Percentiles rank a stretch among this genome's conserved stretches.
These are phyloP conservation scores for Nebria ingens DNA, from an alignment of 1,140 invertebrate species.

Conservation along the genomic window DNA sequence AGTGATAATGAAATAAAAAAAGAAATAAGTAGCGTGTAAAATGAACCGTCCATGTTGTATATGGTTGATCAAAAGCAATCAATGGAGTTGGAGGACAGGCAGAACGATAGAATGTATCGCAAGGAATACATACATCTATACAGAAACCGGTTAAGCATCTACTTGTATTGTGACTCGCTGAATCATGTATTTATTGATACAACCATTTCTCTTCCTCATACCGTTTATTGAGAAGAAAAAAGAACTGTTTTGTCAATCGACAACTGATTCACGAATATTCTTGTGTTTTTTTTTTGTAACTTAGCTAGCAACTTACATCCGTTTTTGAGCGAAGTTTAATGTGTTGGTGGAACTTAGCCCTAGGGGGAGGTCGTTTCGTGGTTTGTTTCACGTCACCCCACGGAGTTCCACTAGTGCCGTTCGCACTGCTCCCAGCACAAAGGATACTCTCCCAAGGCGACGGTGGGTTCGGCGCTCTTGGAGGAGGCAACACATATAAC, in stretches of 20 bases:
- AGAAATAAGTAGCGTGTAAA: background rate
- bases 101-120: background rate
- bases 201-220: constrained; percentile 14
- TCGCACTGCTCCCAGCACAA: constrained; percentile 14
- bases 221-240: constrained; percentile 11
- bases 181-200: constrained; percentile 17
- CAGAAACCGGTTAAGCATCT: constrained; percentile 3
- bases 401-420: background rate
- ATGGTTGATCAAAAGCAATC: constrained; percentile 4
- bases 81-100: background rate
- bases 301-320: background rate
- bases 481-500: constrained; percentile 39
- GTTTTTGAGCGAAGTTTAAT: constrained; percentile 2
- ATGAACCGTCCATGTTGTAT: background rate
- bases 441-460: constrained; percentile 37
- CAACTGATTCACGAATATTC: too few species aligned
- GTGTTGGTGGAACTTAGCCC: constrained; percentile 10
- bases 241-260: too few species aligned
- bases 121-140: too few species aligned
- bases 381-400: background rate
- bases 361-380: constrained; percentile 10
- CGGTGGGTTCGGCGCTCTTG: constrained; percentile 37
- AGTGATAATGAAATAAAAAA: too few species aligned
- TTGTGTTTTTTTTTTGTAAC: too few species aligned
- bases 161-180: background rate